Base-by-base conservation (phyloP, 2,113 vertebrate species). In the Tupaia chinensis region DNA sequence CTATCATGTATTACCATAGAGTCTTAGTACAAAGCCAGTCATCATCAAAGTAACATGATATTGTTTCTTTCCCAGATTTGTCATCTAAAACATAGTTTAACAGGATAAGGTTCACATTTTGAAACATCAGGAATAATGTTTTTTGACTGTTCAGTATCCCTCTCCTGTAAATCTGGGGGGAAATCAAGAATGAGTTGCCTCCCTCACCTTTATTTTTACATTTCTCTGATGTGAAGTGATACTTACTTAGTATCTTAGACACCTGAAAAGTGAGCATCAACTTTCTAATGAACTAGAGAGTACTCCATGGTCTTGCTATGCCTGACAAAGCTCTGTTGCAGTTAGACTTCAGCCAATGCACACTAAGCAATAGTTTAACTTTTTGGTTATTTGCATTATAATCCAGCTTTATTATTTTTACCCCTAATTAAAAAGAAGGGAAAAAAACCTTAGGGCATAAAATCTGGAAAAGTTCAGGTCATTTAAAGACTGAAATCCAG, bases 391-490 rank as follows among this genome's bases (percentile, higher is more conserved):
- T 65, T 63, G 34, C 65, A 25, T 82, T 80, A 58, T 96, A 96
- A 72, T n/a, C 10, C 54, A 94, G 54, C 29, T 87, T 85, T 97
- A 92, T 74, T 80, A 87, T 91, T 97, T 93, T 94, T 66, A 54
- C 76, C 22, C 14, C 44, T 69, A 84, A 70, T 94, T 97, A 53
- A 97, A 92, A 97, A 89, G 69, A 61, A 96, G 81, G 56, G 4
- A 23, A 17, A 82, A 87, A 94, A 89, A 20, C 54, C 15, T 86
- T 95, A 77, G 69, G 93, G 95, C 84, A 90, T 95, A 95, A 88
- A 94, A 97, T 96, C 86, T 96, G 78, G 66, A 92, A 97, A 97
- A 65, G 25, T 96, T 98, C 92, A 23, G 96, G 58, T 79, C 96
- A 88, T 60, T 94, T 97, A 94, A 98, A 97, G 85, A 97, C 23